Percentiles rank a stretch among this genome's conserved stretches.
phyloP scores from a whole-genome alignment of 2,888 invertebrate species.

The Dasypogon diadema region DNA sequence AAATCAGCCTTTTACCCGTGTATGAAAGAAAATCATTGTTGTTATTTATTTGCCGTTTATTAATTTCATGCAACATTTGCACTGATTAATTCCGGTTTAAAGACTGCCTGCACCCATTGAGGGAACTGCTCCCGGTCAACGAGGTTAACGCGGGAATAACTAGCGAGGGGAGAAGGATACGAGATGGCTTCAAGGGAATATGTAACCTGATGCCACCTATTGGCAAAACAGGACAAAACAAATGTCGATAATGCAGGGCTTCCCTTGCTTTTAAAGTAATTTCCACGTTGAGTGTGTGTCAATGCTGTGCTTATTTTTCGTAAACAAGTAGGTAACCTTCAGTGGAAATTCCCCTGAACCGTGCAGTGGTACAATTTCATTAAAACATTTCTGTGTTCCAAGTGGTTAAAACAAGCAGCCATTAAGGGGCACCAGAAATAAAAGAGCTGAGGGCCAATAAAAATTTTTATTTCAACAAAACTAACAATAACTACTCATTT shows the following conservation, averaged over 20 bases:
- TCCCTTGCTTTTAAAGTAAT: slow-evolving; percentile 12
- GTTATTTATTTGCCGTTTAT: slow-evolving; percentile 37
- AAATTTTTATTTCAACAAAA: slow-evolving; percentile 16
- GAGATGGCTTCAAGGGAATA: too few species aligned
- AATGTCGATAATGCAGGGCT: slow-evolving; percentile 22
- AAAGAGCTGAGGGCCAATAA: neutral
- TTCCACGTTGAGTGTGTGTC: slow-evolving; percentile 27
- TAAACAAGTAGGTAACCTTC: too few species aligned
- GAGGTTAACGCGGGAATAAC: neutral
- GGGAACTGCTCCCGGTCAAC: neutral
- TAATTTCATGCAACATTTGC: slow-evolving; percentile 50
- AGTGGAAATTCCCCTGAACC: too few species aligned
- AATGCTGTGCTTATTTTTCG: neutral
- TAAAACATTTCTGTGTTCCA: too few species aligned
- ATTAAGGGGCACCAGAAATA: neutral
- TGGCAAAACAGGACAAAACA: slow-evolving; percentile 7
- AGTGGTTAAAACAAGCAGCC: neutral
- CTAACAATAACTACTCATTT: neutral
- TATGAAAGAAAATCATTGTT: slow-evolving; percentile 47
- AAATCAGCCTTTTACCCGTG: slow-evolving; percentile 29
- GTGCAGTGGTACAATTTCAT: too few species aligned
- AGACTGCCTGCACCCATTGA: neutral
- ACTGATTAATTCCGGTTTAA: slow-evolving; percentile 33
- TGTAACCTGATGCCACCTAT: slow-evolving; percentile 35
- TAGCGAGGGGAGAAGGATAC: neutral